These are phyloP conservation scores for Notoglanidium macrostoma DNA, from an alignment of 2,797 vertebrate genomes.

Conservation along the genomic window DNA sequence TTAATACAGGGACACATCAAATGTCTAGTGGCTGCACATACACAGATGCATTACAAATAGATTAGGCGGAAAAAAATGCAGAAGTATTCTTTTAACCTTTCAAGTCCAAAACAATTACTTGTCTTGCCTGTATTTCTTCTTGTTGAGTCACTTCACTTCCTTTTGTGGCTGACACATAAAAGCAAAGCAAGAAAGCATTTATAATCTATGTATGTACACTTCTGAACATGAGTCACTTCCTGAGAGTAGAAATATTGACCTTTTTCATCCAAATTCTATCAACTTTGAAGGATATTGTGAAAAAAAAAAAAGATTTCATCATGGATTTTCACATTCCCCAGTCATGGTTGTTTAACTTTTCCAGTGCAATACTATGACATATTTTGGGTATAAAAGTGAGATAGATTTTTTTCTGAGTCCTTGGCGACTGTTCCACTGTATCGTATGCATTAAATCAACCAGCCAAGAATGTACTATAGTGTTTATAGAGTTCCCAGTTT, in stretches of 20 bases:
- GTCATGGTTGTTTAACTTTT: not conserved
- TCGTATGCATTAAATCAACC: not conserved
- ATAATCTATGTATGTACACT: slow-evolving; percentile 1
- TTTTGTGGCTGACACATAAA: slow-evolving; percentile 1
- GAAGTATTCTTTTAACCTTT: not conserved
- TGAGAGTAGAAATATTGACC: slow-evolving; percentile 2
- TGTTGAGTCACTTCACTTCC: slow-evolving; percentile 32
- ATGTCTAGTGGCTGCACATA: not conserved
- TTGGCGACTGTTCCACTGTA: not conserved
- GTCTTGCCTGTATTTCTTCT: not conserved
- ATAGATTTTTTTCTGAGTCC: not conserved
- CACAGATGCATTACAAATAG: not conserved
- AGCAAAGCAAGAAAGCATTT: slow-evolving; percentile 11
- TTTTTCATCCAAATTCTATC: slow-evolving; percentile 6
- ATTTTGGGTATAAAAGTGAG: not conserved
- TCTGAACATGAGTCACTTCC: slow-evolving; percentile 7
- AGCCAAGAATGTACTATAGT: not conserved
- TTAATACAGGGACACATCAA: not conserved
- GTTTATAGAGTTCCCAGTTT: not conserved
- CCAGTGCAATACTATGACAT: not conserved
- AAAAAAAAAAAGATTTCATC: not conserved
- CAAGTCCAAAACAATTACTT: not conserved
- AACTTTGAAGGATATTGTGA: not conserved
- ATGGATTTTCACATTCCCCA: not conserved
- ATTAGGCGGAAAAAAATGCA: not conserved